phyloP scores from a whole-genome alignment of 2,113 vertebrate genomes.

The Danio rerio region DNA sequence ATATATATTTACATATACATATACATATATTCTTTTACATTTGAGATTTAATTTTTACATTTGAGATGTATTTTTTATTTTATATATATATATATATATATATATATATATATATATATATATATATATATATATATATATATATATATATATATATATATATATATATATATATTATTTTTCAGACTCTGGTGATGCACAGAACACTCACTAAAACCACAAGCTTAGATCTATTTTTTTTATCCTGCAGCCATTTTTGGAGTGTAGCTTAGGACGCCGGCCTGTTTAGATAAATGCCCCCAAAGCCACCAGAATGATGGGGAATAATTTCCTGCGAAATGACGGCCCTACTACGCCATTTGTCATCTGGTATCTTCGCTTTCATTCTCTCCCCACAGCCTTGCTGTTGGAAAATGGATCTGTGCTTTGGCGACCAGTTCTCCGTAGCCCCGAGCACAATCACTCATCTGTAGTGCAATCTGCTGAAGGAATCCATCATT shows the following conservation, averaged over 20 bases:
- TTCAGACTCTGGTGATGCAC: neutral
- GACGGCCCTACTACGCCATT: conserved; percentile 58
- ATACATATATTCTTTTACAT: no score
- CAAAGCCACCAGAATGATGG: conserved; percentile 63
- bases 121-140: no score
- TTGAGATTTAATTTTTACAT: no score
- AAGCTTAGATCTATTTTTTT: neutral
- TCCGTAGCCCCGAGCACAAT: conserved; percentile 60
- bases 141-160: no score
- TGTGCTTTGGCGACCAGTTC: conserved; percentile 55
- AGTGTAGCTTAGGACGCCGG: neutral
- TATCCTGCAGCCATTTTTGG: neutral
- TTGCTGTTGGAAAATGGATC: conserved; percentile 59
- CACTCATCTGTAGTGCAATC: conserved; percentile 64
- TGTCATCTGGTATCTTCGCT: conserved; percentile 59
- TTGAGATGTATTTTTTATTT: no score
- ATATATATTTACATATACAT: no score
- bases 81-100: no score
- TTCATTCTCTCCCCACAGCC: conserved; percentile 64
- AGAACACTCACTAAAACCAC: neutral
- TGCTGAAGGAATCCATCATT: conserved; percentile 69
- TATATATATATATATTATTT: no score
- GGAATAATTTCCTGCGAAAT: conserved; percentile 67
- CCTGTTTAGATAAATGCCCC: conserved; percentile 60
- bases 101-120: no score